These are phyloP conservation scores for Aphidius gifuensis DNA, from an alignment of 1,140 invertebrate genomes.

Conservation along the genomic window DNA sequence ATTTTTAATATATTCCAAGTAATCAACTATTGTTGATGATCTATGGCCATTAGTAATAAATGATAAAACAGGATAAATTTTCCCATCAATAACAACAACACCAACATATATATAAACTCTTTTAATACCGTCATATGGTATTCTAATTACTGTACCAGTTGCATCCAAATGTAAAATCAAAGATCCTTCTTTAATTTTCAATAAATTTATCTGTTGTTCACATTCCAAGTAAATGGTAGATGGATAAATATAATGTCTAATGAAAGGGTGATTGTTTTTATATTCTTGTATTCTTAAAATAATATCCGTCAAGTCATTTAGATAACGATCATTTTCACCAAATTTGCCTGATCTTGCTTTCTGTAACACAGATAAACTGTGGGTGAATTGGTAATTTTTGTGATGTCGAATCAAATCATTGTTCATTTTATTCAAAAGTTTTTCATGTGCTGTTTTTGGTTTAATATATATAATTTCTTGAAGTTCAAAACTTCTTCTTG, in stretches of 20 bases:
- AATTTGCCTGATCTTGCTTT: slow-evolving; percentile 15
- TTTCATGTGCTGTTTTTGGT: slow-evolving; percentile 4
- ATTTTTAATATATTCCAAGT: slow-evolving; percentile 11
- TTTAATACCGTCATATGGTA: slow-evolving; percentile 14
- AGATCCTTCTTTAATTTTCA: slow-evolving; percentile 5
- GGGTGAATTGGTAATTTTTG: slow-evolving; percentile 13
- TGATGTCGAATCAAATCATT: slow-evolving; percentile 4
- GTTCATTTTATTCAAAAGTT: slow-evolving; percentile 9
- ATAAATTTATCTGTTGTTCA: slow-evolving; percentile 7
- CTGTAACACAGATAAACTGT: slow-evolving; percentile 14
- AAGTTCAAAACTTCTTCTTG: too few species aligned
- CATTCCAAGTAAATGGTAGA: slow-evolving; percentile 18
- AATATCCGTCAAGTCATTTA: slow-evolving; percentile 12
- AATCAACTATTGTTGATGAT: slow-evolving; percentile 12
- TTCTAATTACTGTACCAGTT: slow-evolving; percentile 21
- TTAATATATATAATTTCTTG: too few species aligned
- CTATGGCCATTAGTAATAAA: slow-evolving; percentile 23
- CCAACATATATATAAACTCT: slow-evolving; percentile 18
- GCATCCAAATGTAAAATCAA: slow-evolving; percentile 22
- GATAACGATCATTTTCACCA: slow-evolving; percentile 12
- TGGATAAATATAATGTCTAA: slow-evolving; percentile 6
- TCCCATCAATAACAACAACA: slow-evolving; percentile 4
- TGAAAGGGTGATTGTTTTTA: slow-evolving; percentile 15
- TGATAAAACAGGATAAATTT: slow-evolving; percentile 16
- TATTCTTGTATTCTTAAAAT: slow-evolving; percentile 1